phyloP scores from a whole-genome alignment of 2,797 vertebrate species.

The Decapterus maruadsi region DNA sequence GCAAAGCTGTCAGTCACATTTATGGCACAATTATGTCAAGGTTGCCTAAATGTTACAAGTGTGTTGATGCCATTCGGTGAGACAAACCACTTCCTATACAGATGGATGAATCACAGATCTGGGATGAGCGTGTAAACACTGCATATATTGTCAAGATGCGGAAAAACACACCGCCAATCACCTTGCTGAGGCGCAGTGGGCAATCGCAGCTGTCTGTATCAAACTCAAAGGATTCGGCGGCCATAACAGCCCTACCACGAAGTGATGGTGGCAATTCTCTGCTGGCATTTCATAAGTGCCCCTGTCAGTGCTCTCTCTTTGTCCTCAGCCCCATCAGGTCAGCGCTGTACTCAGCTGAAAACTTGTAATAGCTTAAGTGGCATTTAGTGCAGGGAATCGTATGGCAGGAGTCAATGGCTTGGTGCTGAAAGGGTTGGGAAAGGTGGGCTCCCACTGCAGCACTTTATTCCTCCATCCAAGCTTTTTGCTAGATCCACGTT shows the following conservation, averaged over 20 bases:
- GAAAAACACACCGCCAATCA: slow-evolving; percentile 33
- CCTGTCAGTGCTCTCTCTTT: slow-evolving; percentile 77
- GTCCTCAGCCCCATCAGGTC: slow-evolving; percentile 81
- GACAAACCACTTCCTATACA: slow-evolving; percentile 47
- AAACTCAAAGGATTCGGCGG: slow-evolving; percentile 53
- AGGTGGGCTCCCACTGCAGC: slow-evolving; percentile 80
- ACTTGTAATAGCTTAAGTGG: slow-evolving; percentile 89
- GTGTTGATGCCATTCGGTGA: slow-evolving; percentile 60
- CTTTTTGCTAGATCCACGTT: slow-evolving; percentile 77
- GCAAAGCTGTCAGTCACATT: slow-evolving; percentile 77
- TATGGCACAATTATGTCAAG: slow-evolving; percentile 79
- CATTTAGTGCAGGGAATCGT: slow-evolving; percentile 85
- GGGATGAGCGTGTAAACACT: slow-evolving; percentile 9
- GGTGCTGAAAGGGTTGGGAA: slow-evolving; percentile 81
- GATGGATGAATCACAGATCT: slow-evolving; percentile 33
- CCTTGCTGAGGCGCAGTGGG: slow-evolving; percentile 30
- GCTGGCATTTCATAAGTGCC: slow-evolving; percentile 84
- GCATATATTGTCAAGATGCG: slow-evolving; percentile 40
- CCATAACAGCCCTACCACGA: slow-evolving; percentile 59
- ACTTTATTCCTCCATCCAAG: slow-evolving; percentile 82
- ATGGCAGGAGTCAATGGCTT: slow-evolving; percentile 84
- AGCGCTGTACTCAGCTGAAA: slow-evolving; percentile 80
- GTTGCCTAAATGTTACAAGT: slow-evolving; percentile 78
- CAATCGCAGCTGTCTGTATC: slow-evolving; percentile 46
- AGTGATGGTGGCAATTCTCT: slow-evolving; percentile 66